phyloP scores from a whole-genome alignment of 2,113 vertebrate species.

The Coregonus clupeaformis region DNA sequence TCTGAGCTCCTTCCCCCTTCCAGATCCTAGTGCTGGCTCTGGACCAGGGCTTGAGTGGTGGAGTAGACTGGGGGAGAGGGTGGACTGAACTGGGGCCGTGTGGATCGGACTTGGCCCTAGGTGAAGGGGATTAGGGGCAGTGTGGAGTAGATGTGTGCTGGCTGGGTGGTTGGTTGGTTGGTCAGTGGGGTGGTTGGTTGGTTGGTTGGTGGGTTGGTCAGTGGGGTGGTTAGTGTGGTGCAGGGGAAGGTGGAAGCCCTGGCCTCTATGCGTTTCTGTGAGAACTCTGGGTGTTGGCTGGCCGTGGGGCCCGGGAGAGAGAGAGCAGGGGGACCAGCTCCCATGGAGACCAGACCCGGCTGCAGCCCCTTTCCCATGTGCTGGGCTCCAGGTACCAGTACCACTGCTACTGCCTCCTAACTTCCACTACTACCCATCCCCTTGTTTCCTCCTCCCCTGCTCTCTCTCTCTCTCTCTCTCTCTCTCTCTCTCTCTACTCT shows the following conservation, averaged over 20 bases:
- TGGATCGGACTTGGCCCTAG: conserved; percentile 1
- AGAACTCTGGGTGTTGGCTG: conserved; percentile 74
- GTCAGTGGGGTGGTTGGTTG: no score
- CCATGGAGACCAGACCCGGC: conserved; percentile 82
- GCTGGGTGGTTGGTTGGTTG: no score
- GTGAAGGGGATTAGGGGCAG: conserved; percentile 33
- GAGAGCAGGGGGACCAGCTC: conserved; percentile 61
- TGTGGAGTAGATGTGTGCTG: no score
- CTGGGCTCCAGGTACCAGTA: conserved; percentile 92
- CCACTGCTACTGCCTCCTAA: no score
- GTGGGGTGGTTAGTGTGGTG: no score
- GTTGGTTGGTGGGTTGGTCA: no score
- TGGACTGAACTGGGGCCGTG: background rate
- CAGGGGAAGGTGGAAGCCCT: conserved; percentile 30
- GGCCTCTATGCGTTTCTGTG: conserved; percentile 63
- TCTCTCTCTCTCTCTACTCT: background rate
- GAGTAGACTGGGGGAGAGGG: conserved; percentile 15
- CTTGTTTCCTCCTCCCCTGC: no score
- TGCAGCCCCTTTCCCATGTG: conserved; percentile 91
- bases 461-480: background rate
- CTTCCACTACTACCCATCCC: no score
- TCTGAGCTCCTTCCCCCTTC: no score
- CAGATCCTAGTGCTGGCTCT: no score
- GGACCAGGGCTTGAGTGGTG: no score
- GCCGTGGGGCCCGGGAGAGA: conserved; percentile 65